Evolutionary conservation across 2,797 vertebrate species (phyloP).

Genomic region (Cyclura pinguis): DNA sequence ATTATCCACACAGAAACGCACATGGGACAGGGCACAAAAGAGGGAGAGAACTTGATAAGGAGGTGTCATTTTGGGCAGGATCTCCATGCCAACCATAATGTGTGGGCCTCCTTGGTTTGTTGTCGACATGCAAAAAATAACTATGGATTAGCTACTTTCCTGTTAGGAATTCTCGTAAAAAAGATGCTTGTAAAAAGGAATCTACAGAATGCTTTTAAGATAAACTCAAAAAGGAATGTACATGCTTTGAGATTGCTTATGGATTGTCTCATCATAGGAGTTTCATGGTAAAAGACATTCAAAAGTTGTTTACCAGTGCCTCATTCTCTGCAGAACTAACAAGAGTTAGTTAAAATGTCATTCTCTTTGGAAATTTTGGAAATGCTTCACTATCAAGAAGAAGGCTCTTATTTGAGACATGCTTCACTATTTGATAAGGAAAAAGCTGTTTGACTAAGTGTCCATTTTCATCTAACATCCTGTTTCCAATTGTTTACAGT

Average conservation of each 20-base stretch:
- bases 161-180: slow-evolving; percentile 73
- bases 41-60: neutral
- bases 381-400: no score
- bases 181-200: slow-evolving; percentile 65
- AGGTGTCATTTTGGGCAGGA: neutral
- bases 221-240: slow-evolving; percentile 71
- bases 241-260: slow-evolving; percentile 12
- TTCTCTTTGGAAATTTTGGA: no score
- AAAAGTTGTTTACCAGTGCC: no score
- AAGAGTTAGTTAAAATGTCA: no score
- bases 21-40: no score
- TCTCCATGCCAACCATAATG: slow-evolving; percentile 5
- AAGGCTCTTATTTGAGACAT: neutral
- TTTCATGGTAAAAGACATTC: no score
- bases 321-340: no score
- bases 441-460: no score
- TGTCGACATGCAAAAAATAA: slow-evolving; percentile 71
- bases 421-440: neutral
- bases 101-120: slow-evolving; percentile 64
- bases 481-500: neutral
- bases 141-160: slow-evolving; percentile 66
- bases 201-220: slow-evolving; percentile 67
- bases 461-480: neutral
- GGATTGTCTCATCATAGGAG: slow-evolving; percentile 9
- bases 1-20: no score